phyloP scores from a whole-genome alignment of 2,113 vertebrate species.

The Osmerus eperlanus region DNA sequence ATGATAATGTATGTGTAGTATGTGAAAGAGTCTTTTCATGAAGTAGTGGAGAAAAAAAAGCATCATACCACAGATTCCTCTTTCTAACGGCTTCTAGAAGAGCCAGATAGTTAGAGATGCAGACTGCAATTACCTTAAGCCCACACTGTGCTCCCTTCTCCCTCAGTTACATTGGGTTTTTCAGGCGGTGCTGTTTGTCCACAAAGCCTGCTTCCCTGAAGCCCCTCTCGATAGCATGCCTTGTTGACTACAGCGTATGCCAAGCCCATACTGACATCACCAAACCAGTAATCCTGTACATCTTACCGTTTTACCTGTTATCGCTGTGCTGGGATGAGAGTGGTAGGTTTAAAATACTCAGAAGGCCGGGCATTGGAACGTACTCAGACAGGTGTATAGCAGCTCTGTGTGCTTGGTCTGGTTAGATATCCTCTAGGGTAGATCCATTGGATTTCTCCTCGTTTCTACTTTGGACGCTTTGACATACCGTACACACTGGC shows the following conservation, averaged over 20 bases:
- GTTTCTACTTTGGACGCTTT: no score
- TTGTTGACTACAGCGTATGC: neutral
- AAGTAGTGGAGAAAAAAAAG: slow-evolving; percentile 18
- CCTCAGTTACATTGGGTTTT: neutral
- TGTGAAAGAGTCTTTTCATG: slow-evolving; percentile 36
- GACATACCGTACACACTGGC: neutral
- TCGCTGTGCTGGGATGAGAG: no score
- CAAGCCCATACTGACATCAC: no score
- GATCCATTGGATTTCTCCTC: no score
- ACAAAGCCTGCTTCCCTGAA: neutral
- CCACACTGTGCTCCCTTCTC: neutral
- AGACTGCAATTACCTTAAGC: slow-evolving; percentile 30
- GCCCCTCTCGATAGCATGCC: neutral
- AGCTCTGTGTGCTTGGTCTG: no score
- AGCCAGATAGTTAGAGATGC: slow-evolving; percentile 31
- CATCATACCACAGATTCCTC: slow-evolving; percentile 13
- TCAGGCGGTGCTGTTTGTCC: neutral
- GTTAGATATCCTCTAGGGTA: no score
- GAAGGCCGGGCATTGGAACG: no score
- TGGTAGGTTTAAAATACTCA: no score
- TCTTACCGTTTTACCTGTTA: no score
- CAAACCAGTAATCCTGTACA: no score
- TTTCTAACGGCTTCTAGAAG: slow-evolving; percentile 17
- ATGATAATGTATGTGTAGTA: slow-evolving; percentile 14
- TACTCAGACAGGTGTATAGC: no score